phyloP scores from a whole-genome alignment of 2,888 invertebrate species.

The Blera fallax region DNA sequence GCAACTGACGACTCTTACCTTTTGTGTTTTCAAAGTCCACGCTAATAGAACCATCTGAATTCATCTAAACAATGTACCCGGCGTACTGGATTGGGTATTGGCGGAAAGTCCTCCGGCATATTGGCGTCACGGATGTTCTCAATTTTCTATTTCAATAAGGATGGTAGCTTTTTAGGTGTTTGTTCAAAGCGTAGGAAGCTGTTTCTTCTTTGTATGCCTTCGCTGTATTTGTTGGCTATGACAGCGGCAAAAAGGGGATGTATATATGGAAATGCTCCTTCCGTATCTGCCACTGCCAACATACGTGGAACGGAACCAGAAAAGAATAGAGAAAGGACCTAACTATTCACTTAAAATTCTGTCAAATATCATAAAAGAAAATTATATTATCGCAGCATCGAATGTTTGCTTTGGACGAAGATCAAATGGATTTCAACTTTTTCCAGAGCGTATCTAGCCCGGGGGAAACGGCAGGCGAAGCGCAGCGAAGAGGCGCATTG shows the following conservation, averaged over 20 bases:
- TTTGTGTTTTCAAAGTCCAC: constrained; percentile 53
- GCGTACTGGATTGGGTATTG: constrained; percentile 44
- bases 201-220: constrained; percentile 36
- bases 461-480: constrained; percentile 3
- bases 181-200: constrained; percentile 66
- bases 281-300: constrained; percentile 47
- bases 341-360: constrained; percentile 73
- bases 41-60: constrained; percentile 68
- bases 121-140: constrained; percentile 71
- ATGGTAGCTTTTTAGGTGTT: constrained; percentile 67
- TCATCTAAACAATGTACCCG: constrained; percentile 66
- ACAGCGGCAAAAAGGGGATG: constrained; percentile 19
- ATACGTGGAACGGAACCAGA: constrained; percentile 34
- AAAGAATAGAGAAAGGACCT: constrained; percentile 54
- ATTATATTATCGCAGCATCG: constrained; percentile 71
- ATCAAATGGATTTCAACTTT: constrained; percentile 64
- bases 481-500: constrained; percentile 19
- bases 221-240: constrained; percentile 46
- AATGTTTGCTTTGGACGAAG: constrained; percentile 70
- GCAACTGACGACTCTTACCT: constrained; percentile 49
- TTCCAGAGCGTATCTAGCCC: constrained; percentile 26
- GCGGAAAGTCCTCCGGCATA: constrained; percentile 68
- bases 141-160: constrained; percentile 72
- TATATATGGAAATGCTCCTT: constrained; percentile 49
- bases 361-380: constrained; percentile 72